Percentiles rank a stretch among this genome's conserved stretches.
Evolutionary conservation across 2,797 vertebrate genomes (phyloP).

Genomic region (Gila robusta): DNA sequence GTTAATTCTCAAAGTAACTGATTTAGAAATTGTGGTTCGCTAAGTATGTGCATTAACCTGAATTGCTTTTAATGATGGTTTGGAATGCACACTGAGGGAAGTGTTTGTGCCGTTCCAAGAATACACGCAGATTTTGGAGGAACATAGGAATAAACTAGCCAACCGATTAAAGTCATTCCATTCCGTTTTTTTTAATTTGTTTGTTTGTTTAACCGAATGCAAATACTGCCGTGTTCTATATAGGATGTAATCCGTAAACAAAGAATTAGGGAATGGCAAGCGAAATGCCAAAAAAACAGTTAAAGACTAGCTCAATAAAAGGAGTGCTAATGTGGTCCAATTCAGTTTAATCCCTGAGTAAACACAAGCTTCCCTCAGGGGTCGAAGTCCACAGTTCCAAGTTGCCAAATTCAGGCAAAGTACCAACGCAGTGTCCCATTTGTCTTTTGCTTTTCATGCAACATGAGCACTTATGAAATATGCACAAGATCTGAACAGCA

Average conservation of each 20-base stretch:
- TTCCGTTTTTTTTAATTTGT: constrained; percentile 9
- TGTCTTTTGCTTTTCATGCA: constrained; percentile 43
- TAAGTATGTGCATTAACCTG: constrained; percentile 51
- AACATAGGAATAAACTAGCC: constrained; percentile 54
- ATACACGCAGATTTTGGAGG: constrained; percentile 40
- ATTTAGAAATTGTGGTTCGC: constrained; percentile 24
- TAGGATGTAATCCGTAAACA: constrained; percentile 11
- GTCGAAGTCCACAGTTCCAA: constrained; percentile 27
- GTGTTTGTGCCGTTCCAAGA: constrained; percentile 41
- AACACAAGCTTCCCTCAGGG: constrained; percentile 50
- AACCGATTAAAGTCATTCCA: constrained; percentile 41
- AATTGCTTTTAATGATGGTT: constrained; percentile 15
- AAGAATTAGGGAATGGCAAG: not conserved
- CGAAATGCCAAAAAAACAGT: constrained; percentile 13
- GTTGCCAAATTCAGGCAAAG: constrained; percentile 9
- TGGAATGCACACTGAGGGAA: constrained; percentile 32
- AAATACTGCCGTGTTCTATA: constrained; percentile 24
- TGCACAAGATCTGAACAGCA: constrained; percentile 60
- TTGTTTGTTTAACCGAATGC: not conserved
- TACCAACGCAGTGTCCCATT: constrained; percentile 10
- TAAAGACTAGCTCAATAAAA: constrained; percentile 40
- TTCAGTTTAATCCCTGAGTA: constrained; percentile 56
- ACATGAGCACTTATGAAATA: constrained; percentile 61
- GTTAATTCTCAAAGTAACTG: constrained; percentile 45
- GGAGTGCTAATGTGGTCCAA: constrained; percentile 50